These are phyloP conservation scores for Cryptocephalus moraei DNA, from an alignment of 2,888 invertebrate genomes.

Conservation along the genomic window DNA sequence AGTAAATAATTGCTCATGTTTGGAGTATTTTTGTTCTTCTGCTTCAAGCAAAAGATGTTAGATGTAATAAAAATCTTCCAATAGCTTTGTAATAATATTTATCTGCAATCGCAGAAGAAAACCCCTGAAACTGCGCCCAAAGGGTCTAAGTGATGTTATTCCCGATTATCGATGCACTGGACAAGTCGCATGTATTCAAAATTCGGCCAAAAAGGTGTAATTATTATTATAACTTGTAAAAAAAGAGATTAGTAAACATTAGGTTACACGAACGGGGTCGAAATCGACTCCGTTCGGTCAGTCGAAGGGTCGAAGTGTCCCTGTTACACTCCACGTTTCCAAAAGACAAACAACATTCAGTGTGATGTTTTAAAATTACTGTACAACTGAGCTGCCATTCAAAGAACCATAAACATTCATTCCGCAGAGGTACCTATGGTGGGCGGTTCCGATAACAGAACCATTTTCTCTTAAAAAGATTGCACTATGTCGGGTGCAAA, in stretches of 20 bases:
- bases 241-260: background rate
- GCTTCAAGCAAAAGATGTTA: too few species aligned
- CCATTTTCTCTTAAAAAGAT: slow-evolving; percentile 23
- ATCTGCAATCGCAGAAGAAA: too few species aligned
- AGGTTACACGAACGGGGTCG: background rate
- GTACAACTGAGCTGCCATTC: slow-evolving; percentile 35
- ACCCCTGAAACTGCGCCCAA: background rate
- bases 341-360: slow-evolving; percentile 22
- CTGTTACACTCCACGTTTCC: background rate
- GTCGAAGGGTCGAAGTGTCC: too few species aligned
- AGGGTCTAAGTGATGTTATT: background rate
- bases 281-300: too few species aligned
- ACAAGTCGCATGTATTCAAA: background rate
- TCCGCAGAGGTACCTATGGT: slow-evolving; percentile 38
- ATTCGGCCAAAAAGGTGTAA: background rate
- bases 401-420: slow-evolving; percentile 31
- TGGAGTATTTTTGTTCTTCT: too few species aligned
- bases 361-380: slow-evolving; percentile 28
- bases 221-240: background rate
- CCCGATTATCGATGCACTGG: background rate
- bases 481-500: slow-evolving; percentile 30
- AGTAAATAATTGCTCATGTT: too few species aligned
- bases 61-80: too few species aligned
- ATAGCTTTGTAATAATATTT: too few species aligned
- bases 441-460: slow-evolving; percentile 32